Base-by-base conservation (phyloP, 2,888 invertebrate genomes). In the Euclidia mi region DNA sequence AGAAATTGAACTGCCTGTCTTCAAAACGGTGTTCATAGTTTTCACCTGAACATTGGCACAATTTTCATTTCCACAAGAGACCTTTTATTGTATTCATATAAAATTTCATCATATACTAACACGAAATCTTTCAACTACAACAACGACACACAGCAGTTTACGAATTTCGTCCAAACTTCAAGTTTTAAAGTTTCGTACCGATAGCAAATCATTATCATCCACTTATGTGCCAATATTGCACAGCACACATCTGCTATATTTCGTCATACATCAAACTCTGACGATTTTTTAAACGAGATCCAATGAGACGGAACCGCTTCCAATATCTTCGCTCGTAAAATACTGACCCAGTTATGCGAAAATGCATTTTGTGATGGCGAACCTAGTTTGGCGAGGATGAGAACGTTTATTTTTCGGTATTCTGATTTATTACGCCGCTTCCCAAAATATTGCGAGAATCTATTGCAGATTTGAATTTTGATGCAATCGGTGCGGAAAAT, bases 211-310 rank as follows among this genome's bases (percentile, higher is more conserved):
- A 49, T 56, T 51, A 71, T 68, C 11, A 59, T 56, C 65, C 50
- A 43, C n/a, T 51, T 63, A 56, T 45, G 53, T 59, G 28, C 17
- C 49, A 66, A 56, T 57, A 66, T 14, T n/a, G 25, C 28, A 46
- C 34, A 34, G 34, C 56, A 50, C 58, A 55, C 56, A 42, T 61
- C 50, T 48, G 40, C 43, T 20, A 44, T 59, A 25, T 29, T 17
- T 43, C 12, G 14, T 65, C 81, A 69, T 75, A 77, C 82, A 90
- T 91, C 90, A 89, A 91, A 91, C 90, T 78, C n/a, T 89, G 91
- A 89, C 84, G 90, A 85, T 79, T 75, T 85, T 88, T 82, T 89
- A 88, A 90, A 73, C 84, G 88, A 82, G 76, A 83, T 86, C 71
- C 81, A 79, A 88, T 87, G 76, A 60, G 68, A 65, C 50, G 14